These are phyloP conservation scores for Cosmorhoe ocellata DNA, from an alignment of 2,888 invertebrate genomes.

Conservation along the genomic window DNA sequence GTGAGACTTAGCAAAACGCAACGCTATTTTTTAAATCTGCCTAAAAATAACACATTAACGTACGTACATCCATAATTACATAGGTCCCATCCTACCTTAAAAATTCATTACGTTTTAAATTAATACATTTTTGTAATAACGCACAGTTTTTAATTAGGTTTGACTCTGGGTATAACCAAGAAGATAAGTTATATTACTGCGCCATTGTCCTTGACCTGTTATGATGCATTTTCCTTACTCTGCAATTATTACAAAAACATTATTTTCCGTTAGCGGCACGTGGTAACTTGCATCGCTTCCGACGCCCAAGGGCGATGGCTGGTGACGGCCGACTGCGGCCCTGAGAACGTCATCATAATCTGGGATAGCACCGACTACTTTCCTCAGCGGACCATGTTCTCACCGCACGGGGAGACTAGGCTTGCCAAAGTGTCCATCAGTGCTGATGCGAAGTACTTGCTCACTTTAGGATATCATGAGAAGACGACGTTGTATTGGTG, in stretches of 20 bases:
- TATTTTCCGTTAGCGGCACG: constrained; percentile 65
- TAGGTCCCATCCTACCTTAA: no score
- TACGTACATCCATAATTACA: no score
- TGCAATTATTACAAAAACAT: neutral
- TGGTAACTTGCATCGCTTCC: constrained; percentile 72
- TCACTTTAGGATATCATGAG: constrained; percentile 77
- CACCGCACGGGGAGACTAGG: constrained; percentile 69
- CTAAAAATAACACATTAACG: no score
- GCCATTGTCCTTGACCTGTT: no score
- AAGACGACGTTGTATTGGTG: constrained; percentile 80
- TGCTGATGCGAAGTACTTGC: constrained; percentile 80
- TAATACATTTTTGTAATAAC: no score
- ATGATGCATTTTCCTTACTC: no score
- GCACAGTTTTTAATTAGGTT: no score
- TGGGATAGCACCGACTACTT: constrained; percentile 80
- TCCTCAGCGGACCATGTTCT: constrained; percentile 79
- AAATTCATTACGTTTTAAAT: no score
- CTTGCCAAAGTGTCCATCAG: constrained; percentile 75
- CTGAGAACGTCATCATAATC: constrained; percentile 81
- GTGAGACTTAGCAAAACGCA: no score
- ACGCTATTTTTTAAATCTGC: no score
- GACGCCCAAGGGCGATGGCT: constrained; percentile 81
- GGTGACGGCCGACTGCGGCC: constrained; percentile 81
- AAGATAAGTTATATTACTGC: no score
- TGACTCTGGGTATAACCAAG: no score